phyloP scores from a whole-genome alignment of 2,113 vertebrate species.

The Sapajus apella region DNA sequence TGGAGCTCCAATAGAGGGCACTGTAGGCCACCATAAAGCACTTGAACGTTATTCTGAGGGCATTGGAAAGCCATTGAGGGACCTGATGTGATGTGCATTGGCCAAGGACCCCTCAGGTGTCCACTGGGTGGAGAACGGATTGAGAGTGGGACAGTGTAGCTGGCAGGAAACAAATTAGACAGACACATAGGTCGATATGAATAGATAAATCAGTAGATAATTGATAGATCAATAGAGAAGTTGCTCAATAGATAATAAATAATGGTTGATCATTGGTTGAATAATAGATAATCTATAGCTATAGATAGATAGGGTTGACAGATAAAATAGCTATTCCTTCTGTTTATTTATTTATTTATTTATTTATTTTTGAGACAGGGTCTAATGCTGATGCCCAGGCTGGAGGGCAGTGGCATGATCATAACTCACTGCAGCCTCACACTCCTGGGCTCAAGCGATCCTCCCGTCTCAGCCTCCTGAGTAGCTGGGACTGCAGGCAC shows the following conservation, averaged over 20 bases:
- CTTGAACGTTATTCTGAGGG: not conserved
- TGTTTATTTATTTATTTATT: too few species aligned
- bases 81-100: not conserved
- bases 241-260: not conserved
- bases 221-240: not conserved
- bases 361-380: too few species aligned
- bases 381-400: too few species aligned
- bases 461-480: too few species aligned
- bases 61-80: not conserved
- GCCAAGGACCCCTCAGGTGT: not conserved
- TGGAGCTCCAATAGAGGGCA: not conserved
- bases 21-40: not conserved
- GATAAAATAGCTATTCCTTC: too few species aligned
- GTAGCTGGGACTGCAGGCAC: too few species aligned
- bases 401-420: too few species aligned
- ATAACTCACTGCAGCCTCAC: too few species aligned
- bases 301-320: not conserved
- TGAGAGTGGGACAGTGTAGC: not conserved
- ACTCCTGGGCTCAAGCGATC: too few species aligned
- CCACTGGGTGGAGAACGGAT: not conserved
- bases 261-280: not conserved
- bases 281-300: not conserved
- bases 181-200: too few species aligned
- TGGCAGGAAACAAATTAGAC: not conserved
- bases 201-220: too few species aligned